Base-by-base conservation (phyloP, 2,113 vertebrate species). In the Sinosuthora webbiana region DNA sequence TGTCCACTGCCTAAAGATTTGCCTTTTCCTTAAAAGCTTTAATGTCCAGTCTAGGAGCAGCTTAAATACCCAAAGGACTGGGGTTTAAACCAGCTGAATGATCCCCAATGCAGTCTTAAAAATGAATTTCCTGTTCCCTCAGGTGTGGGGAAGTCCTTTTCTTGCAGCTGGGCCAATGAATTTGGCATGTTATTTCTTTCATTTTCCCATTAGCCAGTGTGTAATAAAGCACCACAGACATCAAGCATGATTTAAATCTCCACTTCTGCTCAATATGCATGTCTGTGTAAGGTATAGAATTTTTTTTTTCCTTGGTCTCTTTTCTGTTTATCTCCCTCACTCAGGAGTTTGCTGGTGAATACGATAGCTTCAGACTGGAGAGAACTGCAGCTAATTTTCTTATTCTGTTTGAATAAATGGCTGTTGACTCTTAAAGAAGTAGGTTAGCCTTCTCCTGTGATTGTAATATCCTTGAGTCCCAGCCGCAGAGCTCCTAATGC, bases 61-160 rank as follows among this genome's bases (percentile, higher is more conserved):
- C 86, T 95, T 91, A 96, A 95, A 77, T 80, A 74, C 67, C 39
- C 35, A 52, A 47, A 80, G 67, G 64, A 67, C 25, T 55, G 55
- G 37, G 37, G 74, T 90, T 95, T 80, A 95, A 96, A 89, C 20
- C 70, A 87, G 70, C 35, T 59, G 70, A 89, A 96, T 67, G 67
- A 94, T 83, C 71, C 39, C 59, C 63, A 85, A 21, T 37, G 42
- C 30, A 55, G 70, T 80, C 87, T 91, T 96, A 70, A 95, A 93
- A 87, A 69, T 50, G 55, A 90, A 95, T 88, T 94, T 95, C 90
- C 87, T 91, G 63, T 67, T 96, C 91, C 74, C 59, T 87, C 84
- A 91, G 71, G 75, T 93, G 62, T 67, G 42, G 53, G 59, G 50
- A 93, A 91, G 62, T 80, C 78, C 89, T 91, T 85, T 91, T 77